A percentile compares a stretch with the other conserved stretches of the same genome.
Evolutionary conservation across 2,113 vertebrate species (phyloP).

Genomic region (Spea bombifrons): DNA sequence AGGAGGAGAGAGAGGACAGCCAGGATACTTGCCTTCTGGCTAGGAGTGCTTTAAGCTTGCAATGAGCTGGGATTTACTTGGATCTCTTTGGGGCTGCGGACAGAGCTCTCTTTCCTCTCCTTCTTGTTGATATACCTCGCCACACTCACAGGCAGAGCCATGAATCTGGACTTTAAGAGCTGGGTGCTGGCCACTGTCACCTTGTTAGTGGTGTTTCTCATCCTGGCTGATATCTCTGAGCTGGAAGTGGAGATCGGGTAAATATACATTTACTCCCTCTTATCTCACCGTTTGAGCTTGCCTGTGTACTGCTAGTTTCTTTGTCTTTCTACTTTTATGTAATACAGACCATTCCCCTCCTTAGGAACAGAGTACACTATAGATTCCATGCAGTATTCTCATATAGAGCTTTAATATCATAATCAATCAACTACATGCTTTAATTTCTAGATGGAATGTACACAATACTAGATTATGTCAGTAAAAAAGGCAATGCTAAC

Average conservation of each 20-base stretch:
- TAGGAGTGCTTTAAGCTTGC: neutral
- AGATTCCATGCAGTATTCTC: no score
- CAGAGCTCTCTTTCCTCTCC: neutral
- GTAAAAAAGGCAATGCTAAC: neutral
- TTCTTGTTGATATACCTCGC: slow-evolving; percentile 4
- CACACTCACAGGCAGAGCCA: slow-evolving; percentile 58
- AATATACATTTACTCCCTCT: slow-evolving; percentile 51
- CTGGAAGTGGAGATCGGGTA: slow-evolving; percentile 84
- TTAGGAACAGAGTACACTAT: neutral
- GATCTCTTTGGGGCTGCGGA: slow-evolving; percentile 22
- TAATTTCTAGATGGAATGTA: no score
- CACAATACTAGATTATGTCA: no score
- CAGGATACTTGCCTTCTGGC: neutral
- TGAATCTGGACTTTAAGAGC: slow-evolving; percentile 78
- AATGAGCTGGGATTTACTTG: slow-evolving; percentile 32
- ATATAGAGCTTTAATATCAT: no score
- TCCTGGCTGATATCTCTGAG: slow-evolving; percentile 85
- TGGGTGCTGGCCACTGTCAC: slow-evolving; percentile 81
- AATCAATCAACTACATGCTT: no score
- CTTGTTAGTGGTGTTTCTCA: slow-evolving; percentile 77
- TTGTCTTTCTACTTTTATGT: slow-evolving; percentile 21
- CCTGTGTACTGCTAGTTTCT: slow-evolving; percentile 15
- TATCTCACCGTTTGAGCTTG: neutral
- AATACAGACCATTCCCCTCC: no score
- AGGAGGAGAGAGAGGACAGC: slow-evolving; percentile 1